These are phyloP conservation scores for Etia nguti DNA, from an alignment of 2,113 vertebrate genomes.

Conservation along the genomic window DNA sequence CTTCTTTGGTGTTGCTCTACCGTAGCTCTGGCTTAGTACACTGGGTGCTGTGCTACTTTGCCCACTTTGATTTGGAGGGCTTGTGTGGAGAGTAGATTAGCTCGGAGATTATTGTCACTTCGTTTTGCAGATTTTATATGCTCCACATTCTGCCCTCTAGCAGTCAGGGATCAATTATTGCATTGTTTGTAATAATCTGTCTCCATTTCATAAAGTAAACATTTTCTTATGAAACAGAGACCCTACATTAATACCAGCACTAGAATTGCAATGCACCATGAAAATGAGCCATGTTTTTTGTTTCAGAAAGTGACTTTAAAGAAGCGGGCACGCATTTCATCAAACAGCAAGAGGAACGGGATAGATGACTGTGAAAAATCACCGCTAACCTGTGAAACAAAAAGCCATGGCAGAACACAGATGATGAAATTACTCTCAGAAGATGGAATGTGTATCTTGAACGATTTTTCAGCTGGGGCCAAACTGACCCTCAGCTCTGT, in stretches of 20 bases:
- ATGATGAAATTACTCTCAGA: slow-evolving; percentile 57
- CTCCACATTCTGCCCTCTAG: neutral
- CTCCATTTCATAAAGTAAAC: slow-evolving; percentile 43
- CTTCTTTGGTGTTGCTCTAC: neutral
- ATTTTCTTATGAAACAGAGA: slow-evolving; percentile 55
- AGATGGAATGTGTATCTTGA: slow-evolving; percentile 66
- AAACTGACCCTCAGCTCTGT: slow-evolving; percentile 57
- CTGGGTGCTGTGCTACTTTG: neutral
- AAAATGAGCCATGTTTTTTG: slow-evolving; percentile 27
- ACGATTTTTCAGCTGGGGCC: slow-evolving; percentile 48
- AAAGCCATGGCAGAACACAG: slow-evolving; percentile 44
- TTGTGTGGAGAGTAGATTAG: neutral
- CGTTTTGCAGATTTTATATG: slow-evolving; percentile 2
- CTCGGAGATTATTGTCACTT: slow-evolving; percentile 20
- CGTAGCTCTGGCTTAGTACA: neutral
- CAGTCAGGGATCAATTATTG: slow-evolving; percentile 24
- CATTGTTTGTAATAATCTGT: slow-evolving; percentile 33
- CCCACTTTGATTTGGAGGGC: neutral
- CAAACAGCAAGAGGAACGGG: slow-evolving; percentile 21
- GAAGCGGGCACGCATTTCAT: slow-evolving; percentile 63
- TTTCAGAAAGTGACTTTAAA: slow-evolving; percentile 34
- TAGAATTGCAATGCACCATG: slow-evolving; percentile 22
- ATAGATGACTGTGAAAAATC: slow-evolving; percentile 55
- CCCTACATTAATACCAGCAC: slow-evolving; percentile 18
- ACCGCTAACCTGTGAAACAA: slow-evolving; percentile 51